These are phyloP conservation scores for Brenthis daphne DNA, from an alignment of 2,888 invertebrate genomes.

Conservation along the genomic window DNA sequence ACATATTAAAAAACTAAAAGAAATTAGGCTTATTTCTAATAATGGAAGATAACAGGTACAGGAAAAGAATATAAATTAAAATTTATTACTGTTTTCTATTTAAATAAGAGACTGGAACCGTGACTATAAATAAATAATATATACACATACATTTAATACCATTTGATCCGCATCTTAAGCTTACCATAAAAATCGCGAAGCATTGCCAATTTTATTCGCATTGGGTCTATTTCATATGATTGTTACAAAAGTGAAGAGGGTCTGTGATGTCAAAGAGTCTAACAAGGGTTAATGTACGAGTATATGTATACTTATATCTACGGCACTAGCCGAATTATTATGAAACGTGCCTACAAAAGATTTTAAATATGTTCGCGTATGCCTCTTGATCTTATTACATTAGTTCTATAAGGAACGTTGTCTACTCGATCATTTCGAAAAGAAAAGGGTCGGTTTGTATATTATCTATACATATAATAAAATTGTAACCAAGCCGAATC, in stretches of 20 bases:
- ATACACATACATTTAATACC: constrained; percentile 3
- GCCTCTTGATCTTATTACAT: constrained; percentile 36
- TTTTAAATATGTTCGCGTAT: constrained; percentile 33
- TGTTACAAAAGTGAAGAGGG: constrained; percentile 64
- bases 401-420: constrained; percentile 28
- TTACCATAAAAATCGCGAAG: constrained; percentile 46
- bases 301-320: constrained; percentile 53
- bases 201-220: constrained; percentile 62
- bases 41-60: neutral
- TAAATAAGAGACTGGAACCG: constrained; percentile 1
- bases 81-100: constrained; percentile 8
- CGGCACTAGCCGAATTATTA: constrained; percentile 56
- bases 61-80: neutral
- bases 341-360: constrained; percentile 53
- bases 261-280: constrained; percentile 58
- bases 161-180: constrained; percentile 32
- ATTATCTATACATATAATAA: neutral
- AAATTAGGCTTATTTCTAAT: too few relatives aligned
- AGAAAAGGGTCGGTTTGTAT: neutral
- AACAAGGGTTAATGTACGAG: constrained; percentile 70
- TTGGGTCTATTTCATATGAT: constrained; percentile 40
- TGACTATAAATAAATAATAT: neutral
- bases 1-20: too few relatives aligned
- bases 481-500: too few relatives aligned
- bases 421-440: constrained; percentile 9